Evolutionary conservation across 2,888 invertebrate species (phyloP).

Genomic region (Nudaria mundana): DNA sequence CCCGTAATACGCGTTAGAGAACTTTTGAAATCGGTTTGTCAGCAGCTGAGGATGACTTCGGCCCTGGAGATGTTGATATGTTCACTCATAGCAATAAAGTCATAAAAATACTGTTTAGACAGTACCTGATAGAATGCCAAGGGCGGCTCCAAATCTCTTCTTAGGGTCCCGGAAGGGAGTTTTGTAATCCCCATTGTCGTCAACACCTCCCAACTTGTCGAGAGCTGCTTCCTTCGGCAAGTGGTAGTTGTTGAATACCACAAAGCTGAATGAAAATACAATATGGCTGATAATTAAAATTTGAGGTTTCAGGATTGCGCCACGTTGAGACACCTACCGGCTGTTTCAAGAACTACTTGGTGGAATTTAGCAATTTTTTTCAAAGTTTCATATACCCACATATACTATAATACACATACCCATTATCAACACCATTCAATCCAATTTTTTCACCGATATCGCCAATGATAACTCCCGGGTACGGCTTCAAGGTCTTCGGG

Average conservation of each 20-base stretch:
- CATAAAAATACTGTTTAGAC: no score
- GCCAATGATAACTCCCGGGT: constrained; percentile 91
- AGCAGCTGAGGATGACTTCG: no score
- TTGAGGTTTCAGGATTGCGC: no score
- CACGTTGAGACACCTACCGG: no score
- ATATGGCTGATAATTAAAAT: no score
- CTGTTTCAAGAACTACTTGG: no score
- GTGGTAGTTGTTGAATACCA: constrained; percentile 89
- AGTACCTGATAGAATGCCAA: constrained; percentile 90
- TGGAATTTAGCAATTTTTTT: no score
- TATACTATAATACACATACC: constrained; percentile 80
- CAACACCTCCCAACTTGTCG: constrained; percentile 93
- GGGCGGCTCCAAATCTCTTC: constrained; percentile 91
- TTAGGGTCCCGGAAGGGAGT: constrained; percentile 90
- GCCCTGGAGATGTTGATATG: no score
- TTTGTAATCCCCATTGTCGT: constrained; percentile 90
- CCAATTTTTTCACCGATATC: constrained; percentile 97
- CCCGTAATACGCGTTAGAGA: no score
- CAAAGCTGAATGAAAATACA: constrained; percentile 82
- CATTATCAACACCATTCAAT: constrained; percentile 96
- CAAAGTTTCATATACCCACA: no score
- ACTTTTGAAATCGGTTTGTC: no score
- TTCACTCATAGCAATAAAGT: background rate
- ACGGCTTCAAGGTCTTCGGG: constrained; percentile 85
- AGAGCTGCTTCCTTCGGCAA: constrained; percentile 90